phyloP scores from a whole-genome alignment of 1,140 invertebrate species.

The Aphelenchoides besseyi region DNA sequence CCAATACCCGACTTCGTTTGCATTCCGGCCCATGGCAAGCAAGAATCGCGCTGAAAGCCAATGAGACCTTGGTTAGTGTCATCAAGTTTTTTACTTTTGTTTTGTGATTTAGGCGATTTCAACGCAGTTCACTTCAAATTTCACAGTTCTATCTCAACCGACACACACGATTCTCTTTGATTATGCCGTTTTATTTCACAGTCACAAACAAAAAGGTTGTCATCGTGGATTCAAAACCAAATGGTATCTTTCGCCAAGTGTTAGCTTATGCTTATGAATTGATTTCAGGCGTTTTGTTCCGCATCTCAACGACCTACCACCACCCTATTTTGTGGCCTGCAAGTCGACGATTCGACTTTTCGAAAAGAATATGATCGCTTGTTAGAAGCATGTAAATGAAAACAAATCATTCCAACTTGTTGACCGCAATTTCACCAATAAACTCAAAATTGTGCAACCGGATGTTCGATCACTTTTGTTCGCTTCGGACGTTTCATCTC shows the following conservation, averaged over 20 bases:
- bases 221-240: constrained; percentile 19
- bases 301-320: constrained; percentile 21
- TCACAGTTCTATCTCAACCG: constrained; percentile 24
- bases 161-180: constrained; percentile 37
- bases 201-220: constrained; percentile 10
- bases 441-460: too few relatives aligned
- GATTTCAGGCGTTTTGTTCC: constrained; percentile 20
- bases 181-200: constrained; percentile 23
- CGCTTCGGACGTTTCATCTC: too few relatives aligned
- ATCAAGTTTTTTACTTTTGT: too few relatives aligned
- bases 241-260: constrained; percentile 10
- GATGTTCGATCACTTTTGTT: too few relatives aligned
- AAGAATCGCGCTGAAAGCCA: constrained; percentile 24
- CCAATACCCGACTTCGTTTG: constrained; percentile 23
- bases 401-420: too few relatives aligned
- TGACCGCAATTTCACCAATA: too few relatives aligned
- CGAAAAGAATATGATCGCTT: not conserved
- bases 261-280: not conserved
- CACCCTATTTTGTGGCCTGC: constrained; percentile 41
- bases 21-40: constrained; percentile 45
- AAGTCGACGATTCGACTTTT: constrained; percentile 29
- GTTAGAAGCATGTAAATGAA: too few relatives aligned
- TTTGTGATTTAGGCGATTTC: constrained; percentile 36
- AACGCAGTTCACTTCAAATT: constrained; percentile 38
- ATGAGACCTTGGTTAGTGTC: constrained; percentile 32